Conservation (phyloP, 2,113 vertebrate species). For the Chlorodrepanis virens region DNA sequence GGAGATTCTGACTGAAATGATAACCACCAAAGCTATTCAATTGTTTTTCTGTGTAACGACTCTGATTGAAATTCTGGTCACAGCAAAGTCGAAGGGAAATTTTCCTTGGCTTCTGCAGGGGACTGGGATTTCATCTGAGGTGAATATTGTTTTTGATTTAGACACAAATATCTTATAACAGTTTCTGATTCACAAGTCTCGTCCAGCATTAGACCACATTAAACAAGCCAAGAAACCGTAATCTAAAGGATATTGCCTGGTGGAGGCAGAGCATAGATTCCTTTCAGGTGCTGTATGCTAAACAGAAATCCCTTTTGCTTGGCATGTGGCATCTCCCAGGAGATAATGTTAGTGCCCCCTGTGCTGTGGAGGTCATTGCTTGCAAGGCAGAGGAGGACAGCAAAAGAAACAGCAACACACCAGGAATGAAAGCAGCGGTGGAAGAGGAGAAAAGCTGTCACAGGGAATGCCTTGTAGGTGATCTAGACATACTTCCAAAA, state of each 20-base stretch:
- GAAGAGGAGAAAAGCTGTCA: neutral
- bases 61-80: conserved; percentile 43
- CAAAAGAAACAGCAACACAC: neutral
- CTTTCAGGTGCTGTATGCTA: neutral
- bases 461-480: neutral
- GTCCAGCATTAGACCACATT: neutral
- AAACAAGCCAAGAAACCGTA: neutral
- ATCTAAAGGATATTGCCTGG: conserved; percentile 10
- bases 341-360: neutral
- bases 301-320: neutral
- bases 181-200: neutral
- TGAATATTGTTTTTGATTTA: conserved; percentile 34
- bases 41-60: conserved; percentile 7
- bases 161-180: conserved; percentile 13
- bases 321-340: neutral
- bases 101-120: conserved; percentile 20
- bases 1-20: conserved; percentile 32
- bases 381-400: neutral
- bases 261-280: neutral
- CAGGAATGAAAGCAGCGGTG: neutral
- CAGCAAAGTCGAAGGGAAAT: neutral
- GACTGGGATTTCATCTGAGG: conserved; percentile 31
- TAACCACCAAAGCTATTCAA: conserved; percentile 7
- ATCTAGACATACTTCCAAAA: neutral
- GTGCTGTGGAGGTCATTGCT: neutral